Conservation (phyloP, 2,888 invertebrate genomes). For the Deilephila porcellus region DNA sequence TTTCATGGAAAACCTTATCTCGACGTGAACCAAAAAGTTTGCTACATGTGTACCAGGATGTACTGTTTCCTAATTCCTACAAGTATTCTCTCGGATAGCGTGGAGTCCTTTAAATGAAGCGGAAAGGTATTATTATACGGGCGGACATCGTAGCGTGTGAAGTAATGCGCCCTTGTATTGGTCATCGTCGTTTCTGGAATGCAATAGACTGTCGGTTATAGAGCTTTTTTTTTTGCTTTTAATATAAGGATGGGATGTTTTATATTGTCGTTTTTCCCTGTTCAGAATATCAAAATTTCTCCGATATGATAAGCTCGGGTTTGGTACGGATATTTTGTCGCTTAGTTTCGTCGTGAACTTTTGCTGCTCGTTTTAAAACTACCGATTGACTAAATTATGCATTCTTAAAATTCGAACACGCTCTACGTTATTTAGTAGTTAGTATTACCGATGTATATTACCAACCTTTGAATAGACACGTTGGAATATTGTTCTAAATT, state of each 20-base stretch:
- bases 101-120: constrained; percentile 13
- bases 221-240: too few species aligned
- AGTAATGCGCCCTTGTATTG: not conserved
- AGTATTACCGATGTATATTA: not conserved
- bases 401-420: constrained; percentile 20
- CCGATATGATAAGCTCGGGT: constrained; percentile 17
- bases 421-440: not conserved
- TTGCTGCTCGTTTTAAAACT: constrained; percentile 37
- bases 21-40: constrained; percentile 2
- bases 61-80: not conserved
- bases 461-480: too few species aligned
- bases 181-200: constrained; percentile 7
- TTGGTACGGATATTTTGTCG: constrained; percentile 36
- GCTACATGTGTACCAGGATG: not conserved
- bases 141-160: constrained; percentile 1
- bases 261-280: too few species aligned
- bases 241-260: too few species aligned
- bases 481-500: too few species aligned
- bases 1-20: not conserved
- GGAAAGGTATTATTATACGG: constrained; percentile 13
- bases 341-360: constrained; percentile 38
- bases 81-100: not conserved
- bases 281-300: not conserved
- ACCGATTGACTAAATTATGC: constrained; percentile 20
- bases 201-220: not conserved